phyloP scores from a whole-genome alignment of 2,113 vertebrate species.

The Syngnathus floridae region DNA sequence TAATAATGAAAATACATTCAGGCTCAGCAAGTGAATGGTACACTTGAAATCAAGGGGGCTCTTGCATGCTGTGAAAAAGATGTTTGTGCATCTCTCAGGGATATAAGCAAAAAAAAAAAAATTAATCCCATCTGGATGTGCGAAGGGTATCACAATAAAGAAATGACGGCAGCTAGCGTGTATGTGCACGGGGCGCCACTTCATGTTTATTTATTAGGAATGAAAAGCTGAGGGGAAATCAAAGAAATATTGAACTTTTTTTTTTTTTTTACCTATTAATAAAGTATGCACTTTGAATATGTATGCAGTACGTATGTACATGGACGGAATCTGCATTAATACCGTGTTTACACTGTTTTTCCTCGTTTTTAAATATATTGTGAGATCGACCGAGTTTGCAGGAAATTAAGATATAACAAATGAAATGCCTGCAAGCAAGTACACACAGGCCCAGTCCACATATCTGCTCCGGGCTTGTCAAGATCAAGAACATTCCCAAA shows the following conservation, averaged over 20 bases:
- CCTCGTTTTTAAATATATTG: slow-evolving; percentile 1
- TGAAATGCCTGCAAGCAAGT: slow-evolving; percentile 22
- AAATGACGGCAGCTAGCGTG: slow-evolving; percentile 28
- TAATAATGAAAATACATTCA: slow-evolving; percentile 37
- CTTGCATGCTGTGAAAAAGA: slow-evolving; percentile 16
- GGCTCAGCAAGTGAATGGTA: slow-evolving; percentile 18
- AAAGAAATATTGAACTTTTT: slow-evolving; percentile 50
- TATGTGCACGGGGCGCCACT: slow-evolving; percentile 34
- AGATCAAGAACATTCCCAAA: too few relatives aligned
- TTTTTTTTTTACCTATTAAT: slow-evolving; percentile 38
- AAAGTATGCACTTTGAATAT: slow-evolving; percentile 33
- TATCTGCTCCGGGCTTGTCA: slow-evolving; percentile 16
- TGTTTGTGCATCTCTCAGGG: slow-evolving; percentile 23
- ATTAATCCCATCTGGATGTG: slow-evolving; percentile 40
- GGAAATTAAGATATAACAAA: not conserved
- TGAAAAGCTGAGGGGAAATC: slow-evolving; percentile 44
- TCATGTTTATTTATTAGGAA: slow-evolving; percentile 67
- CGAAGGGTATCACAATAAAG: slow-evolving; percentile 46
- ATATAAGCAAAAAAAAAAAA: slow-evolving; percentile 14
- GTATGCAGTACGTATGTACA: slow-evolving; percentile 41
- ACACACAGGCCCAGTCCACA: slow-evolving; percentile 27
- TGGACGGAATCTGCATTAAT: slow-evolving; percentile 31
- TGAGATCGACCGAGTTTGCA: not conserved
- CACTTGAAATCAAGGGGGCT: not conserved
- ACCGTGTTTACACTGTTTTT: slow-evolving; percentile 29